Evolutionary conservation across 2,888 invertebrate genomes (phyloP).

Genomic region (Ptilodon capucinus): DNA sequence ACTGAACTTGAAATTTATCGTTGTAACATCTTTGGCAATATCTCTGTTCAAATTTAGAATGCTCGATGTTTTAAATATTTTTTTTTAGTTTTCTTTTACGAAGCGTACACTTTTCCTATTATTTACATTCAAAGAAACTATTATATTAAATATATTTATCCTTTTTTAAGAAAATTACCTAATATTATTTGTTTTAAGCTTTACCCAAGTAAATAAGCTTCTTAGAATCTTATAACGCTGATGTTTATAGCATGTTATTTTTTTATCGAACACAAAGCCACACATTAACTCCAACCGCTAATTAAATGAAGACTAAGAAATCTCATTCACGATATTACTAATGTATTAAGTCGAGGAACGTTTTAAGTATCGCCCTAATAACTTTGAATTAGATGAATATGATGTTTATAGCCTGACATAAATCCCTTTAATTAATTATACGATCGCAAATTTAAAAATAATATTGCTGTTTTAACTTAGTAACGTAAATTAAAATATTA

Average conservation of each 20-base stretch:
- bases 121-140: not conserved
- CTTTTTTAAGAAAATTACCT: too few relatives aligned
- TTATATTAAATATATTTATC: too few relatives aligned
- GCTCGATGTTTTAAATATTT: not conserved
- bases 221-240: not conserved
- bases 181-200: too few relatives aligned
- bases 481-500: not conserved
- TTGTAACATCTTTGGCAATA: slow-evolving; percentile 9
- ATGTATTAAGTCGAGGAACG: not conserved
- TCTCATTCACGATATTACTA: not conserved
- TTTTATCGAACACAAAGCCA: not conserved
- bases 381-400: not conserved
- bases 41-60: slow-evolving; percentile 16
- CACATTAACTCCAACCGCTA: not conserved
- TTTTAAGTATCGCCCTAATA: not conserved
- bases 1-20: slow-evolving; percentile 20
- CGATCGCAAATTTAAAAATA: not conserved
- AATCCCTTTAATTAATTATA: not conserved
- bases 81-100: not conserved
- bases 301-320: not conserved
- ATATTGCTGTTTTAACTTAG: not conserved
- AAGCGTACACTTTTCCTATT: too few relatives aligned
- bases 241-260: not conserved
- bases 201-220: too few relatives aligned
- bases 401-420: not conserved